Base-by-base conservation (phyloP, 2,797 vertebrate species). In the Adelosebastes latens region DNA sequence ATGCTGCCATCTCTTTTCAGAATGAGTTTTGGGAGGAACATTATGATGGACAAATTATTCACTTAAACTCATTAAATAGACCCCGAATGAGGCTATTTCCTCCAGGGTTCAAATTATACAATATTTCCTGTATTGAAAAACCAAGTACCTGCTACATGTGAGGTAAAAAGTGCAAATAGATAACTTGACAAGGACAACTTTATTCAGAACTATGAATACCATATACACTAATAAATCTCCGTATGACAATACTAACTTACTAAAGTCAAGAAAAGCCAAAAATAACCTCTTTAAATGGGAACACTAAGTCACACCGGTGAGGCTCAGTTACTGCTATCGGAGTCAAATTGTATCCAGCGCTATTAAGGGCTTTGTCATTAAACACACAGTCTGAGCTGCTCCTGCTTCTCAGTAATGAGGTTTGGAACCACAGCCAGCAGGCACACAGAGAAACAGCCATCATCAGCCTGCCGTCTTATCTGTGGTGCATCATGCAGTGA, bases 361-460 rank as follows among this genome's bases (percentile, higher is more conserved):
- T 72, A 65, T 73, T 70, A 72, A 56, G 31, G 62, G 29, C 46
- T 52, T 84, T 79, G 72, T 53, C 72, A 72, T 58, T 81, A 81
- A 81, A 79, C 69, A 68, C 73, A 64, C 72, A 75, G 55, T 29
- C 34, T 70, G 76, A 82, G 69, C 65, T 27, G 32, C 67, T 81
- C 70, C 77, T 83, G 74, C n/a, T 55, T 73, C 32, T 80, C 62
- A 32, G 66, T 88, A 79, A 86, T 74, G 77, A 90, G 65, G 53
- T 65, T 34, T 65, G 69, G 67, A 77, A 70, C 55, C 67, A 61
- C 58, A 77, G 63, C 72, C 58, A 25, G 34, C 63, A 36, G 68
- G 56, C 39, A 79, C 55, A 76, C 42, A 62, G 65, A 68, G 56
- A 73, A 62, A 77, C 68, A 6, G 8, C 62, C 70, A 61, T 75